Evolutionary conservation across 2,797 vertebrate species (phyloP).

Genomic region (Propithecus deckenii): DNA sequence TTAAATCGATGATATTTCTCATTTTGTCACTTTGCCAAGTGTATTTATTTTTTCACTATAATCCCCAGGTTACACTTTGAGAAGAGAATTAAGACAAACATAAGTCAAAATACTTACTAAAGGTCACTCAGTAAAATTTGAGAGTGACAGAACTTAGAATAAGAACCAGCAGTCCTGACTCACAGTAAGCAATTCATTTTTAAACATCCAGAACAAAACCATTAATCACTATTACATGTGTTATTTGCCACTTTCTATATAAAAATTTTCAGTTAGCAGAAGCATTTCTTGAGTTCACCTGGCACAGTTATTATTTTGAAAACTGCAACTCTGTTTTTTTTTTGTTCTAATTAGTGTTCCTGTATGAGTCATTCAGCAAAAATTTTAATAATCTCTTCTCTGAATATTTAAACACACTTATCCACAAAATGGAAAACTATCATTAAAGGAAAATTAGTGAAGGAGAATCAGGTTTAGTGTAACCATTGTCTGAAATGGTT

Average conservation of each 20-base stretch:
- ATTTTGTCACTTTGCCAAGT: constrained; percentile 33
- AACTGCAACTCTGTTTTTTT: constrained; percentile 74
- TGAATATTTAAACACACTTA: constrained; percentile 72
- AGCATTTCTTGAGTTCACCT: constrained; percentile 69
- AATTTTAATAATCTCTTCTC: constrained; percentile 71
- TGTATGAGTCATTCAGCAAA: constrained; percentile 74
- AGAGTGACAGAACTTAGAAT: constrained; percentile 54
- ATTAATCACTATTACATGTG: constrained; percentile 73
- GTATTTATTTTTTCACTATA: constrained; percentile 42
- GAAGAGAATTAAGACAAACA: constrained; percentile 27
- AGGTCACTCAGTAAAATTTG: constrained; percentile 33
- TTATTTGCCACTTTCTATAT: constrained; percentile 69
- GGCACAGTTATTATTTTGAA: constrained; percentile 74
- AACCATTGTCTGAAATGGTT: constrained; percentile 34
- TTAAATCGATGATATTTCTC: neutral
- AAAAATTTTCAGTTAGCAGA: constrained; percentile 68
- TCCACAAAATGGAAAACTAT: constrained; percentile 66
- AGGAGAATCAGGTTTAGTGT: constrained; percentile 42
- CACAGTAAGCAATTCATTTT: constrained; percentile 33
- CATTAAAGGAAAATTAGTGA: constrained; percentile 62
- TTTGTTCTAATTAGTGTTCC: constrained; percentile 77
- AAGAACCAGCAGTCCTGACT: constrained; percentile 13
- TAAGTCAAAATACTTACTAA: constrained; percentile 29
- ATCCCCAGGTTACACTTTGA: neutral
- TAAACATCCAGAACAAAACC: constrained; percentile 59